These are phyloP conservation scores for Lepidocyrtinus sp. DNA, from an alignment of 2,888 invertebrate species.

Conservation along the genomic window DNA sequence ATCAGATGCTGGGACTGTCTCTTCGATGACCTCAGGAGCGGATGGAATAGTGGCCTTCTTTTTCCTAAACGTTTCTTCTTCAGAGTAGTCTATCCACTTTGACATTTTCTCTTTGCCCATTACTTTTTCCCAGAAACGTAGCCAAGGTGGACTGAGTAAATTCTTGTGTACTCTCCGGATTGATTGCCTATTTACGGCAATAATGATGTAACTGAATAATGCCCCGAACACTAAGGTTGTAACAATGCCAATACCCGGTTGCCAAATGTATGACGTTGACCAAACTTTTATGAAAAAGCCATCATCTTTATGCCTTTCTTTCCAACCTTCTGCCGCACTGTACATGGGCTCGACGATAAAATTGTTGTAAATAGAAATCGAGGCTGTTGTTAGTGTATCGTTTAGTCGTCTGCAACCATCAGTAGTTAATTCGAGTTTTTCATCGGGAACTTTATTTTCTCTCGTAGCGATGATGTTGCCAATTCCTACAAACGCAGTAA, in stretches of 20 bases:
- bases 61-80: constrained; percentile 41
- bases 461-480: constrained; percentile 47
- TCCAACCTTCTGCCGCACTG: constrained; percentile 30
- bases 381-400: background rate
- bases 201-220: constrained; percentile 53
- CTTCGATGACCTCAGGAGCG: no score
- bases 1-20: background rate
- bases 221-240: constrained; percentile 50
- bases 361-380: background rate
- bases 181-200: constrained; percentile 22
- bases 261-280: constrained; percentile 57
- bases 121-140: constrained; percentile 55
- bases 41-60: constrained; percentile 15
- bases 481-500: constrained; percentile 50
- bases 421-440: constrained; percentile 26
- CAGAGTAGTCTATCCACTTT: constrained; percentile 57
- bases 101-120: constrained; percentile 59
- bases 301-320: constrained; percentile 37
- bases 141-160: constrained; percentile 55
- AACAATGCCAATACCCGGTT: constrained; percentile 45
- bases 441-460: constrained; percentile 41
- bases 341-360: background rate
- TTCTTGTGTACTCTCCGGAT: constrained; percentile 52
- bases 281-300: constrained; percentile 32
- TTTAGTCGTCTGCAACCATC: constrained; percentile 17